Conservation (phyloP, 2,113 vertebrate genomes). For the Sturnira hondurensis region DNA sequence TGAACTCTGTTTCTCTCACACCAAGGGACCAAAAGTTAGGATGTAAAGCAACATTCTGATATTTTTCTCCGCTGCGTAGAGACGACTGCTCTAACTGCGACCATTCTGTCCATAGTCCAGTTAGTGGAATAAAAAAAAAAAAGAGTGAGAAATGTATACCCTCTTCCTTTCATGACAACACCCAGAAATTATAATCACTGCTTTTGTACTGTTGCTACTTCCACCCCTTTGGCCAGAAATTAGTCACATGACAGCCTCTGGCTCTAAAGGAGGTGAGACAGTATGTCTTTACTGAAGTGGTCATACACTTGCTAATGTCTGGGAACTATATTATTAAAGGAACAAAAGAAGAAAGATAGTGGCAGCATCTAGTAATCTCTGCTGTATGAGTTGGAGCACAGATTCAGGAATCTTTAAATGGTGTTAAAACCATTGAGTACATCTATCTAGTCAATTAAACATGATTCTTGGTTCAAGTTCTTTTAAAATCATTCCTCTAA, state of each 20-base stretch:
- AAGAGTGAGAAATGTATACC: neutral
- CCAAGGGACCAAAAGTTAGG: neutral
- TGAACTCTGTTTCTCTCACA: neutral
- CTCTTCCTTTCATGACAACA: neutral
- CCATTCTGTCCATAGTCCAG: neutral
- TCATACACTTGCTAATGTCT: neutral
- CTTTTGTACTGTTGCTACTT: neutral
- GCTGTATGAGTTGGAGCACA: neutral
- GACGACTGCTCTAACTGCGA: neutral
- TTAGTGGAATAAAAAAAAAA: neutral
- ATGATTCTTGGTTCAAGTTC: neutral
- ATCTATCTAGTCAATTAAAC: neutral
- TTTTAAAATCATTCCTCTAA: neutral
- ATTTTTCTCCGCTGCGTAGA: neutral
- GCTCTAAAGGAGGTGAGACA: neutral
- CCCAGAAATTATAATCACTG: fast-evolving
- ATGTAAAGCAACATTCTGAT: neutral
- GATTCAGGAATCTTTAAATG: neutral
- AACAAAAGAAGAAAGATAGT: neutral
- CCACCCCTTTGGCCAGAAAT: neutral
- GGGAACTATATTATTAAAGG: neutral
- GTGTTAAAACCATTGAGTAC: too few species aligned
- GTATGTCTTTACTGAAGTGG: neutral
- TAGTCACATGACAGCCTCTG: neutral
- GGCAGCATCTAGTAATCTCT: neutral